Evolutionary conservation across 2,888 invertebrate genomes (phyloP).

Genomic region (Tenthredo amoena): DNA sequence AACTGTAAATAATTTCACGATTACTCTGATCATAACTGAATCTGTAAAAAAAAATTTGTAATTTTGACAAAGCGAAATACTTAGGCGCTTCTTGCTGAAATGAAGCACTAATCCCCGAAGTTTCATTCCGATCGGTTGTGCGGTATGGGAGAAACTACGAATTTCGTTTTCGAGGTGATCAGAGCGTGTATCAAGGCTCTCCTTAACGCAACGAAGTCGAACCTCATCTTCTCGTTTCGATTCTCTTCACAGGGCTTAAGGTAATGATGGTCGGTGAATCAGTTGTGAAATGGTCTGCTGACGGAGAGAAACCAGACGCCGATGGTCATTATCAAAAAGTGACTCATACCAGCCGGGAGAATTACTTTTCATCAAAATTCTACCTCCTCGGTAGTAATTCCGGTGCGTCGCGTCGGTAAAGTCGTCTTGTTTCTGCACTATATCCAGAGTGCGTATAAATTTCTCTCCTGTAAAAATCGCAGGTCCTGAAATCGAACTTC

Average conservation of each 20-base stretch:
- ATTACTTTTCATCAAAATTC: constrained; percentile 72
- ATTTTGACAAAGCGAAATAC: no score
- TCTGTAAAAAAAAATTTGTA: no score
- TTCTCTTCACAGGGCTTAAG: background rate
- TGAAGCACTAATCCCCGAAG: no score
- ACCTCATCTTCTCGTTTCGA: background rate
- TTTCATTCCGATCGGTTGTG: no score
- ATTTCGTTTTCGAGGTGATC: no score
- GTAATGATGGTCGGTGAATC: background rate
- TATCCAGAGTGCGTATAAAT: background rate
- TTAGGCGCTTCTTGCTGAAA: no score
- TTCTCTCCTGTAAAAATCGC: background rate
- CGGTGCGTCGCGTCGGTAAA: constrained; percentile 58
- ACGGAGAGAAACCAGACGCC: background rate
- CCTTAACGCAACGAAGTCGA: background rate
- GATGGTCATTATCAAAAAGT: constrained; percentile 15
- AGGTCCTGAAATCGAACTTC: constrained; percentile 54
- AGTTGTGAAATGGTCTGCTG: constrained; percentile 14
- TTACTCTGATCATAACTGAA: no score
- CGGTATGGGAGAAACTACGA: no score
- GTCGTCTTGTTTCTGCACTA: background rate
- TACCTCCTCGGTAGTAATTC: constrained; percentile 85
- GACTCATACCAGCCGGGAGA: background rate
- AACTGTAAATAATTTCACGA: no score
- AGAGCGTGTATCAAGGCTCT: no score